Percentiles rank a stretch among this genome's conserved stretches.
These are phyloP conservation scores for Heliconius aoede DNA, from an alignment of 2,888 invertebrate species.

Conservation along the genomic window DNA sequence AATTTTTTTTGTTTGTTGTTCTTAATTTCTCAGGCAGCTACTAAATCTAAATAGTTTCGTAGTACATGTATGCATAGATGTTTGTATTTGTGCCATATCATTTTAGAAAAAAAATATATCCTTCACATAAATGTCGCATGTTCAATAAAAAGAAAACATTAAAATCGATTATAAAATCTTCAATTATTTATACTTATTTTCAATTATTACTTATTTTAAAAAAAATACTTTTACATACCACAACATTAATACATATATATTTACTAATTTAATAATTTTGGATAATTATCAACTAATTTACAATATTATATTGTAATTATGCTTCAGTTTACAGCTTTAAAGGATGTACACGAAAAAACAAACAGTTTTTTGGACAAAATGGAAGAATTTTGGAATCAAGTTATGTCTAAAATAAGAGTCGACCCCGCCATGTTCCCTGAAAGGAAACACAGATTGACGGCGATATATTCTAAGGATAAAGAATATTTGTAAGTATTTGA, in stretches of 20 bases:
- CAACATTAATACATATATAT: too few species aligned
- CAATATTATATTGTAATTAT: not conserved
- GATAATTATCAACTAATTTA: too few species aligned
- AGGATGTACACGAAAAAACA: slow-evolving; percentile 85
- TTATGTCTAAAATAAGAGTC: slow-evolving; percentile 85
- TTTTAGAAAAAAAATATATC: not conserved
- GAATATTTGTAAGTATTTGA: slow-evolving; percentile 92
- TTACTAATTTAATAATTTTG: too few species aligned
- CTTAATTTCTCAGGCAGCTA: not conserved
- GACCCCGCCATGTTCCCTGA: slow-evolving; percentile 90
- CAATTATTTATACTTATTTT: too few species aligned
- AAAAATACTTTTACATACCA: too few species aligned
- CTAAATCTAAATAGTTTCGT: not conserved
- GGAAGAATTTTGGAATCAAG: slow-evolving; percentile 81
- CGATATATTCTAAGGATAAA: slow-evolving; percentile 94
- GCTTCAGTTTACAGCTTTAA: slow-evolving; percentile 84
- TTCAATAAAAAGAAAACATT: not conserved
- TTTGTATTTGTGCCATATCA: slow-evolving; percentile 6
- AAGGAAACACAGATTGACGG: slow-evolving; percentile 91
- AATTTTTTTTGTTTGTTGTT: too few species aligned
- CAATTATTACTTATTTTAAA: too few species aligned
- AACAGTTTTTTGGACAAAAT: slow-evolving; percentile 83
- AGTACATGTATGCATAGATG: not conserved
- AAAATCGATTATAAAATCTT: not conserved
- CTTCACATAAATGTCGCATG: not conserved